Evolutionary conservation across 2,113 vertebrate genomes (phyloP).

Genomic region (Microcebus tavaratra): DNA sequence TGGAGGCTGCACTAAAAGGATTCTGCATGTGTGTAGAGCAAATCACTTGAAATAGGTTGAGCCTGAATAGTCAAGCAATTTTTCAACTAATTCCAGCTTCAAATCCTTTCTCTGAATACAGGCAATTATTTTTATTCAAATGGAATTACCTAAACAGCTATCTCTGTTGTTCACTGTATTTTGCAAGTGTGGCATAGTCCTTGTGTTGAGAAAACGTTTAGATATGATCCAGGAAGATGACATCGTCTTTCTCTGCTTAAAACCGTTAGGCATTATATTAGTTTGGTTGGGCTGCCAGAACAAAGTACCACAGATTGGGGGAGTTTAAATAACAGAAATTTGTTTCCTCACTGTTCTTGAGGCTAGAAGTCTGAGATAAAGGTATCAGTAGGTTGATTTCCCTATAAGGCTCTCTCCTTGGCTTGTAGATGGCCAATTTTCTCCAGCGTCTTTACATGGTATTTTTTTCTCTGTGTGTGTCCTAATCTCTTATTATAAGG

Average conservation of each 20-base stretch:
- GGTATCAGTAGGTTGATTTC: background rate
- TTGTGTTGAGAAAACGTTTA: background rate
- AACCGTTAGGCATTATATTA: background rate
- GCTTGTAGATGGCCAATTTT: background rate
- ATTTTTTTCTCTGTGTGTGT: background rate
- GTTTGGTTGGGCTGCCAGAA: background rate
- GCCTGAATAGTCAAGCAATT: background rate
- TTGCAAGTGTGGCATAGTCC: background rate
- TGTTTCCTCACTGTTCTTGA: background rate
- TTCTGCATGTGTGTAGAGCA: background rate
- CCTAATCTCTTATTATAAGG: background rate
- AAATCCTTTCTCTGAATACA: background rate
- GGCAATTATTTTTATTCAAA: conserved; percentile 12
- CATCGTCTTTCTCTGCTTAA: background rate
- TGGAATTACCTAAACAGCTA: background rate
- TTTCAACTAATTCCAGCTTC: conserved; percentile 1
- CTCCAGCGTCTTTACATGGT: background rate
- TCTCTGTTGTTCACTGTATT: background rate
- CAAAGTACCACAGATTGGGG: background rate
- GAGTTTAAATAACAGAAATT: background rate
- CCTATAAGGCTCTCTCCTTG: background rate
- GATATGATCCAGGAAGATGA: background rate
- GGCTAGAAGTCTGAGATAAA: background rate
- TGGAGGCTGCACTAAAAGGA: background rate
- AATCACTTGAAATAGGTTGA: background rate